Evolutionary conservation across 2,113 vertebrate species (phyloP), one percentile per base, ranked within the genome.

Genomic region (Peucedramus taeniatus): DNA sequence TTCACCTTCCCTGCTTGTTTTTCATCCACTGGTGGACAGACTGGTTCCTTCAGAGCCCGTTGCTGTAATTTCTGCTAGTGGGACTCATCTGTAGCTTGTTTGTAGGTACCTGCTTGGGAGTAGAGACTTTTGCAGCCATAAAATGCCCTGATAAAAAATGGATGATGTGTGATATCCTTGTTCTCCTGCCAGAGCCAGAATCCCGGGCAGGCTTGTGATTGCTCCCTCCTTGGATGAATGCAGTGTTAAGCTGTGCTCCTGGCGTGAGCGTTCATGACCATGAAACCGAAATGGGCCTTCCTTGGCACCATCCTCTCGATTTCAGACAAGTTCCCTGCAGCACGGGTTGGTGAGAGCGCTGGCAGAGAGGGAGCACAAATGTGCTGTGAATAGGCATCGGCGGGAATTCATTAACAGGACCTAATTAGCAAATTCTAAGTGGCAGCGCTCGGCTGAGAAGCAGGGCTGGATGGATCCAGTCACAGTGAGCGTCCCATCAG

Each of bases 351-450:
- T 3, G 21, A 66, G 86, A 83, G 66, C 4, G 13, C 85, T 92
- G 90, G 82, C 93, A 80, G 91, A 68, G 70, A 23, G 57, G 75
- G 40, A 92, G 72, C 77, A 35, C 81, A 66, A 93, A 84, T 63
- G 72, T 93, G 81, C 91, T 91, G 81, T 50, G 68, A 89, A 74
- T 63, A 86, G 54, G n/a, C 70, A 65, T 69, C 2, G 4, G 60
- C 63, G 91, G 47, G 83, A 89, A 91, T 78, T 89, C 72, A 75
- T 95, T 95, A 95, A 22, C 77, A 15, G 53, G 33, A 26, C 69
- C 63, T 93, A 93, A 96, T 96, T 91, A 93, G 84, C 56, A 54
- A 79, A 78, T 72, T 57, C 60, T 27, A 53, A 91, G 59, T n/a
- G 89, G 59, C 87, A 51, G 70, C 5, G 1, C 83, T 71, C 2